These are phyloP conservation scores for Drosophila algonquin DNA, from an alignment of 2,888 invertebrate genomes.

Conservation along the genomic window DNA sequence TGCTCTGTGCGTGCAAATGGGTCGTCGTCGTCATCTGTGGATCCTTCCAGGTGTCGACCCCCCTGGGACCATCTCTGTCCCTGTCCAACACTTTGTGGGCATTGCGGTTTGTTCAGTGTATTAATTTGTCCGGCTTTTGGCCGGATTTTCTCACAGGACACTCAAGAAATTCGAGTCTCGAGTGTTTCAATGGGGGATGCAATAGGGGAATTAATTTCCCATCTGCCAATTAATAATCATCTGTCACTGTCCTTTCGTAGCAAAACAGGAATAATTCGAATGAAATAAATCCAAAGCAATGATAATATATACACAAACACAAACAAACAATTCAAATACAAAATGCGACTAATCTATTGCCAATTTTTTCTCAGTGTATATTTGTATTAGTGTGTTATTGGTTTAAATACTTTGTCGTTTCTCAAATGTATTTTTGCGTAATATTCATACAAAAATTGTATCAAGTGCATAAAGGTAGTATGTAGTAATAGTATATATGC, in stretches of 20 bases:
- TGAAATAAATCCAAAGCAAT: conserved; percentile 16
- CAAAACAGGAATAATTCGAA: neutral
- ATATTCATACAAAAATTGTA: conserved; percentile 63
- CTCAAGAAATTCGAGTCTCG: neutral
- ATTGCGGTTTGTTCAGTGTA: neutral
- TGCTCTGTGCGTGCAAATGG: conserved; percentile 35
- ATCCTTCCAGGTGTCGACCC: conserved; percentile 36
- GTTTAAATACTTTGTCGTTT: conserved; percentile 39
- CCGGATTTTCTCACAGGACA: conserved; percentile 12
- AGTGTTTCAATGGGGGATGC: too few species aligned
- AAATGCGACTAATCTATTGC: conserved; percentile 81
- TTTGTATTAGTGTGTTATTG: conserved; percentile 74
- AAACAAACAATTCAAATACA: conserved; percentile 42
- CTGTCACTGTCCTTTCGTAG: too few species aligned
- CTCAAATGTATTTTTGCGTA: conserved; percentile 52
- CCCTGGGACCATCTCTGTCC: neutral
- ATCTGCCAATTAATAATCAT: too few species aligned
- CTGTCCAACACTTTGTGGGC: neutral
- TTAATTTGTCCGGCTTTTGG: conserved; percentile 18
- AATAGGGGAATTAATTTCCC: too few species aligned
- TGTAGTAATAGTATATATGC: too few species aligned
- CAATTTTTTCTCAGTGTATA: conserved; percentile 82
- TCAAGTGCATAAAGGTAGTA: conserved; percentile 55
- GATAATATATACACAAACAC: conserved; percentile 30
- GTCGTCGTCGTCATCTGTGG: conserved; percentile 30